Evolutionary conservation across 2,888 invertebrate species (phyloP).

Genomic region (Tubiluchus corallicola): DNA sequence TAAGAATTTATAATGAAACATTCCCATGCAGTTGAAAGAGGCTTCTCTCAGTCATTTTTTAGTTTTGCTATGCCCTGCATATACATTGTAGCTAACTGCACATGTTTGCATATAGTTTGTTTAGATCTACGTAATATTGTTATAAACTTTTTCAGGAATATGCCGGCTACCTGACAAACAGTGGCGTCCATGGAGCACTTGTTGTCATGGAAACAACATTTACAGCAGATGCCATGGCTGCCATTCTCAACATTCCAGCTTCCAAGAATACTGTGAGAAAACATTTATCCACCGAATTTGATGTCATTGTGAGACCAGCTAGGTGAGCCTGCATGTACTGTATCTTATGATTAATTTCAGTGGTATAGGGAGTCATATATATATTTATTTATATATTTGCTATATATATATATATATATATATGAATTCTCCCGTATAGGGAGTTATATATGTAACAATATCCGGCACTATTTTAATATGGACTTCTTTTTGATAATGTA

Average conservation of each 20-base stretch:
- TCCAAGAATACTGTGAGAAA: slow-evolving; percentile 80
- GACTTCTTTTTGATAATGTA: too few relatives aligned
- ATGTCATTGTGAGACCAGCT: slow-evolving; percentile 72
- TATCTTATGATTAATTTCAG: too few relatives aligned
- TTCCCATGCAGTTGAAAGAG: not conserved
- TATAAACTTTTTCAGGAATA: slow-evolving; percentile 43
- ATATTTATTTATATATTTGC: too few relatives aligned
- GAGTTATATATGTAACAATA: too few relatives aligned
- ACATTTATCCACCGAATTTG: slow-evolving; percentile 74
- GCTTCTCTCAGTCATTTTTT: not conserved
- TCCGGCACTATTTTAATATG: too few relatives aligned
- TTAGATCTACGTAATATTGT: too few relatives aligned
- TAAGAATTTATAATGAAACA: too few relatives aligned
- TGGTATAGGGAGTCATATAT: too few relatives aligned
- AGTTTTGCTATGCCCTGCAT: slow-evolving; percentile 8
- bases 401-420: too few relatives aligned
- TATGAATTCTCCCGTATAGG: too few relatives aligned
- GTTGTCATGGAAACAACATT: slow-evolving; percentile 83
- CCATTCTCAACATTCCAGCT: slow-evolving; percentile 64
- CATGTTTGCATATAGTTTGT: too few relatives aligned
- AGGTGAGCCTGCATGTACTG: slow-evolving; percentile 43
- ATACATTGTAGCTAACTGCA: too few relatives aligned
- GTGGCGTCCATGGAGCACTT: slow-evolving; percentile 82
- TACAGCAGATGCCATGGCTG: slow-evolving; percentile 84
- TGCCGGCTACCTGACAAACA: slow-evolving; percentile 71